A percentile compares a stretch with the other conserved stretches of the same genome.
These are phyloP conservation scores for Mythimna ferrago DNA, from an alignment of 2,888 invertebrate species.

Conservation along the genomic window DNA sequence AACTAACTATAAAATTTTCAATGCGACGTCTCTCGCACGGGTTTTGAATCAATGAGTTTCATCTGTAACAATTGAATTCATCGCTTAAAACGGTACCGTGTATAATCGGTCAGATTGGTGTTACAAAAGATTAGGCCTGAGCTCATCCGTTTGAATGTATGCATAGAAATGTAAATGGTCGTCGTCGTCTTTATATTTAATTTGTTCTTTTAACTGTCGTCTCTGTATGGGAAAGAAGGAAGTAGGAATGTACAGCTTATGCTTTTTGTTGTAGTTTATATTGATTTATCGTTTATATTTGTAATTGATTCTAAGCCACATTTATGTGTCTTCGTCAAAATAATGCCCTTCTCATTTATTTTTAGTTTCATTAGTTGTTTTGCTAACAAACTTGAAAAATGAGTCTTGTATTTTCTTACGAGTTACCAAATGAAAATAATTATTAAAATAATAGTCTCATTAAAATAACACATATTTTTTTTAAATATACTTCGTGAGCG, in stretches of 20 bases:
- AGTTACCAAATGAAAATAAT: conserved; percentile 27
- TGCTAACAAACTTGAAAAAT: background rate
- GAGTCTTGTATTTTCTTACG: conserved; percentile 1
- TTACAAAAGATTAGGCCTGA: conserved; percentile 74
- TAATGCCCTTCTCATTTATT: background rate
- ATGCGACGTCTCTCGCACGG: conserved; percentile 83
- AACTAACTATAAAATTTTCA: conserved; percentile 86
- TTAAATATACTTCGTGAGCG: conserved; percentile 54
- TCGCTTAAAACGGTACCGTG: conserved; percentile 81
- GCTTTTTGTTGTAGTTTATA: conserved; percentile 1
- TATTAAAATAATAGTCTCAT: conserved; percentile 56
- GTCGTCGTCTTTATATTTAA: conserved; percentile 47
- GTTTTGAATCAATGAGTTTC: conserved; percentile 83
- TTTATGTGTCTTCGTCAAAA: background rate
- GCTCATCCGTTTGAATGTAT: conserved; percentile 68
- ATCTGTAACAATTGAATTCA: conserved; percentile 86
- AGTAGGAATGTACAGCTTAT: conserved; percentile 15
- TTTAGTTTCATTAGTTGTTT: background rate
- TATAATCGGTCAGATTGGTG: conserved; percentile 86
- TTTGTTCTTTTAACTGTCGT: conserved; percentile 40
- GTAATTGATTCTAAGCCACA: conserved; percentile 7
- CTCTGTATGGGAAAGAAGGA: conserved; percentile 33
- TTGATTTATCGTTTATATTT: background rate
- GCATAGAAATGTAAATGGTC: conserved; percentile 56
- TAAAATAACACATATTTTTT: conserved; percentile 57